Conservation (phyloP, 2,797 vertebrate species). For the Alca torda region DNA sequence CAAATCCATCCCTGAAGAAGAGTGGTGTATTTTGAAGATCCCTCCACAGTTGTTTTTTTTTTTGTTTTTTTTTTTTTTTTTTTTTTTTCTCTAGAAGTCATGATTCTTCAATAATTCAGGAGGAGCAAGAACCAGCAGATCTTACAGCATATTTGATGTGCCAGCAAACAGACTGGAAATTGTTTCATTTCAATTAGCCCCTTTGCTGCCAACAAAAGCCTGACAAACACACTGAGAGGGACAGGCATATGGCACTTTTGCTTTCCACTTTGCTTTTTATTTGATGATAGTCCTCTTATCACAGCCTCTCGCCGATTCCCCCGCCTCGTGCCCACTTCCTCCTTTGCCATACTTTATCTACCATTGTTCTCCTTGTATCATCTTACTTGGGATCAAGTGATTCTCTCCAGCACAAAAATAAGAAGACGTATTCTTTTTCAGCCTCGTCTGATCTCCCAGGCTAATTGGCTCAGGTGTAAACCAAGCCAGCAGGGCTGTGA, state of each 20-base stretch:
- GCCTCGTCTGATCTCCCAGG: slow-evolving; percentile 85
- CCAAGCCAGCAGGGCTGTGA: slow-evolving; percentile 85
- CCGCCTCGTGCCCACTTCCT: slow-evolving; percentile 31
- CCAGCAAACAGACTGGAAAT: slow-evolving; percentile 86
- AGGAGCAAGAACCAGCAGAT: slow-evolving; percentile 85
- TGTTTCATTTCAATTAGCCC: slow-evolving; percentile 89
- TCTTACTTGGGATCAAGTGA: slow-evolving; percentile 90
- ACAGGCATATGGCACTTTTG: slow-evolving; percentile 76
- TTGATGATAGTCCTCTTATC: slow-evolving; percentile 56
- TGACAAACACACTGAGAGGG: slow-evolving; percentile 85
- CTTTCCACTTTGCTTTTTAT: slow-evolving; percentile 80
- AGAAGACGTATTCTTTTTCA: slow-evolving; percentile 81
- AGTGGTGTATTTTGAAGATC: slow-evolving; percentile 15
- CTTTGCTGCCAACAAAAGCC: slow-evolving; percentile 89
- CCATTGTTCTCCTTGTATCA: slow-evolving; percentile 74
- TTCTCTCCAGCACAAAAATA: slow-evolving; percentile 77
- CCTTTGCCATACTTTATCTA: slow-evolving; percentile 56
- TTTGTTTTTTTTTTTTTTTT: background rate
- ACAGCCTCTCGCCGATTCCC: slow-evolving; percentile 22
- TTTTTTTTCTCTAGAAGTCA: slow-evolving; percentile 71
- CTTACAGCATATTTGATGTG: slow-evolving; percentile 91
- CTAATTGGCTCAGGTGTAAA: slow-evolving; percentile 98
- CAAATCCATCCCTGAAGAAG: background rate
- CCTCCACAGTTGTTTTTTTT: slow-evolving; percentile 55
- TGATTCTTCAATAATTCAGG: slow-evolving; percentile 89